These are phyloP conservation scores for Periophthalmodon schlosseri DNA, from an alignment of 2,113 vertebrate species.

Conservation along the genomic window DNA sequence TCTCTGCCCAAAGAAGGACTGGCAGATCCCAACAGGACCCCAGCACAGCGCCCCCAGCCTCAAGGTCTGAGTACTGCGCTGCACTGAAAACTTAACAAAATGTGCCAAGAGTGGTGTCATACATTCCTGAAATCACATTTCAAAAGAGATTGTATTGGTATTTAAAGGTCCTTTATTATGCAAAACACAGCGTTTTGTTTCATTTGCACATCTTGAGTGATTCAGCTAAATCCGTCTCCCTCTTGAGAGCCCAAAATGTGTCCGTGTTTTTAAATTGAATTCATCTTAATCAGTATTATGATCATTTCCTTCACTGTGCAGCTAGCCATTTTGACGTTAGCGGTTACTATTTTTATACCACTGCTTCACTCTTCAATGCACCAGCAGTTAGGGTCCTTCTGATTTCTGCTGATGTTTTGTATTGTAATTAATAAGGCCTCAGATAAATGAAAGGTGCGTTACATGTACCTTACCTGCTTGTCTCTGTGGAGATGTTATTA, in stretches of 20 bases:
- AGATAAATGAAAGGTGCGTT: too few species aligned
- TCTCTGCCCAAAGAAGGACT: constrained; percentile 85
- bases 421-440: too few species aligned
- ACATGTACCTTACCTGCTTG: too few species aligned
- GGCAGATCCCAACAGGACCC: constrained; percentile 85
- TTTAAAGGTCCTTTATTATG: neutral
- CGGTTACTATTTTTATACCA: neutral
- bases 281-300: neutral
- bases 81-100: constrained; percentile 85
- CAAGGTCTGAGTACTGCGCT: constrained; percentile 95
- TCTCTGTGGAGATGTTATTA: too few species aligned
- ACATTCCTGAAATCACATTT: constrained; percentile 75
- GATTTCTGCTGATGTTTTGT: neutral
- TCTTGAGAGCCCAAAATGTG: too few species aligned
- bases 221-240: too few species aligned
- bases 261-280: neutral
- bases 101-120: constrained; percentile 75
- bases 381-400: neutral
- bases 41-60: constrained; percentile 88
- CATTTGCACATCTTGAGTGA: too few species aligned
- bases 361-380: neutral
- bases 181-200: neutral
- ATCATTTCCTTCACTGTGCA: neutral
- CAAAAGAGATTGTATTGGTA: neutral
- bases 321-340: neutral